phyloP scores from a whole-genome alignment of 2,113 vertebrate species.

The Clupea harengus region DNA sequence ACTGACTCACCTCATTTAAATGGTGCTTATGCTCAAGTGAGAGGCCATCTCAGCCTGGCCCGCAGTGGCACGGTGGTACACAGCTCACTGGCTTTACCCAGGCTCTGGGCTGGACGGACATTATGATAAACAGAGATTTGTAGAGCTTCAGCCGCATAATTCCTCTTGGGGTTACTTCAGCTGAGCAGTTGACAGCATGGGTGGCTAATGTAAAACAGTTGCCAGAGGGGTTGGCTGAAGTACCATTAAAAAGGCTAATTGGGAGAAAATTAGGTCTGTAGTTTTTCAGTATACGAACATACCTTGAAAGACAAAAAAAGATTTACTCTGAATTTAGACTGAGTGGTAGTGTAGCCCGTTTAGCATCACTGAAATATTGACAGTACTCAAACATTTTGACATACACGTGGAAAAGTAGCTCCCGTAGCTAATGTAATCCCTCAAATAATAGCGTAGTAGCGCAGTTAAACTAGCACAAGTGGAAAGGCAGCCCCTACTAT shows the following conservation, averaged over 20 bases:
- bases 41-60: neutral
- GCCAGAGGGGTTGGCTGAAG: neutral
- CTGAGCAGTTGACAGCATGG: neutral
- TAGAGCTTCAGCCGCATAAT: neutral
- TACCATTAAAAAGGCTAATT: neutral
- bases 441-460: neutral
- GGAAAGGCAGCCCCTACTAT: neutral
- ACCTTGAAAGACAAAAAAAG: too few relatives aligned
- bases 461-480: neutral
- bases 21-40: conserved; percentile 11
- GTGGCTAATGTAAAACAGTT: neutral
- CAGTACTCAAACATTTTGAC: neutral
- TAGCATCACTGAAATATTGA: too few relatives aligned
- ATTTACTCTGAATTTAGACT: too few relatives aligned
- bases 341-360: too few relatives aligned
- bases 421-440: neutral
- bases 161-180: neutral
- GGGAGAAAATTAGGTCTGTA: neutral
- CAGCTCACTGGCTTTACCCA: neutral
- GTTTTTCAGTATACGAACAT: too few relatives aligned
- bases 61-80: neutral
- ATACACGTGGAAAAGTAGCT: neutral
- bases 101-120: neutral
- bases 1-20: conserved; percentile 7
- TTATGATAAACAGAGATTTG: conserved; percentile 18